These are phyloP conservation scores for Stictonetta naevosa DNA, from an alignment of 2,113 vertebrate genomes.

Conservation along the genomic window DNA sequence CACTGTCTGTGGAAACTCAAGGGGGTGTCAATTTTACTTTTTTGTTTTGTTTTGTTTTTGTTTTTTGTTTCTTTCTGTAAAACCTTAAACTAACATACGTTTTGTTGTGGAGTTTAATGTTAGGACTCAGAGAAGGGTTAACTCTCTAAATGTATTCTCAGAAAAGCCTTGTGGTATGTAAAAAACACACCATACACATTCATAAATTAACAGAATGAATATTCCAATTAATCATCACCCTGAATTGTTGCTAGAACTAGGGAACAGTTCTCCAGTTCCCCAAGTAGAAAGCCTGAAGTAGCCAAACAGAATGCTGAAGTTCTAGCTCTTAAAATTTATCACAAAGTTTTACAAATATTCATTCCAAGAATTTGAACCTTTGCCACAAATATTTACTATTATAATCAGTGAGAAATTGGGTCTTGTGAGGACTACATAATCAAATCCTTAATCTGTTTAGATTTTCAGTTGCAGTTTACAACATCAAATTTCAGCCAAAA, in stretches of 20 bases:
- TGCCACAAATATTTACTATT: not conserved
- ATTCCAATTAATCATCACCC: constrained; percentile 71
- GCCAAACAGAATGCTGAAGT: constrained; percentile 51
- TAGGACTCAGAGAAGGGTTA: not conserved
- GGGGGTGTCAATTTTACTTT: too few relatives aligned
- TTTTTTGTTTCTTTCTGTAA: not conserved
- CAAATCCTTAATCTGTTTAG: not conserved
- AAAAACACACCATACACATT: constrained; percentile 32
- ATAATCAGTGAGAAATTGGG: not conserved
- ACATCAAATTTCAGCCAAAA: not conserved
- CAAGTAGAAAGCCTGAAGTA: constrained; percentile 48
- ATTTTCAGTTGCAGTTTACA: not conserved
- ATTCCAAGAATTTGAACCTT: constrained; percentile 2
- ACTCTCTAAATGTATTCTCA: not conserved
- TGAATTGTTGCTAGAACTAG: constrained; percentile 60
- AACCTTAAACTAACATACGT: not conserved
- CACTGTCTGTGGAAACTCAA: not conserved
- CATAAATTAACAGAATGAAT: constrained; percentile 72
- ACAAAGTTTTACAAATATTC: constrained; percentile 27
- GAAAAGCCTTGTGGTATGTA: constrained; percentile 35
- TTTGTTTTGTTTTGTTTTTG: too few relatives aligned
- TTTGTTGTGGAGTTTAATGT: not conserved
- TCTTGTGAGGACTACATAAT: not conserved
- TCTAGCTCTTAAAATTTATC: constrained; percentile 29
- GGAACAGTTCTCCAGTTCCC: constrained; percentile 45